These are phyloP conservation scores for Agapornis canus DNA, from an alignment of 2,797 vertebrate genomes.

Conservation along the genomic window DNA sequence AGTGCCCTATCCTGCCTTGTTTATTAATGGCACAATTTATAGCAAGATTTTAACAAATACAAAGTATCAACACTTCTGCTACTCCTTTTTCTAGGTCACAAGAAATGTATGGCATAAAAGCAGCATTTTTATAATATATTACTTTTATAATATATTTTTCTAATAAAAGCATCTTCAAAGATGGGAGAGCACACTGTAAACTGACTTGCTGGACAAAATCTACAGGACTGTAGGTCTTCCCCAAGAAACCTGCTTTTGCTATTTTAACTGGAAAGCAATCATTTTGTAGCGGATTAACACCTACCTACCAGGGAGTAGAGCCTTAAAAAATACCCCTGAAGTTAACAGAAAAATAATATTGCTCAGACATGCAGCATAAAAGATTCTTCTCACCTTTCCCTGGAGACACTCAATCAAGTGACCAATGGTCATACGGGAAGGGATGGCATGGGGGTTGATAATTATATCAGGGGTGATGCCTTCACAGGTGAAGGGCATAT, in stretches of 20 bases:
- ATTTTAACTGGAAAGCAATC: not conserved
- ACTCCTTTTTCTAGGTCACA: not conserved
- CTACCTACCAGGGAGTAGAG: not conserved
- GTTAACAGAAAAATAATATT: not conserved
- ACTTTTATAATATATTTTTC: not conserved
- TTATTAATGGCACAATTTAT: not conserved
- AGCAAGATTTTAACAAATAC: not conserved
- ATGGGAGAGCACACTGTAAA: not conserved
- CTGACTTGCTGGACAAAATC: not conserved
- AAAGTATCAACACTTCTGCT: not conserved
- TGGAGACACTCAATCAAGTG: conserved; percentile 99
- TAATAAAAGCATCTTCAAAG: not conserved
- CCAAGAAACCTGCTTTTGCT: not conserved
- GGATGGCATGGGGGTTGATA: conserved; percentile 98
- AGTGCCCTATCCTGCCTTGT: not conserved
- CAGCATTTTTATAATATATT: not conserved
- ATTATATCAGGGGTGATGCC: conserved; percentile 99
- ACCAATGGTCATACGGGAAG: conserved; percentile 98
- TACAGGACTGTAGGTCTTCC: not conserved
- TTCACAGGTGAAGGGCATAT: conserved; percentile 99
- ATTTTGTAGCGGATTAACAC: not conserved
- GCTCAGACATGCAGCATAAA: not conserved
- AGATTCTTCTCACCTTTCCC: conserved; percentile 86
- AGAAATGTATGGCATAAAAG: not conserved
- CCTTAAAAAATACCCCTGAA: not conserved